Percentiles rank a stretch among this genome's conserved stretches.
Conservation (phyloP, 2,797 vertebrate genomes). For the Margarornis squamiger region DNA sequence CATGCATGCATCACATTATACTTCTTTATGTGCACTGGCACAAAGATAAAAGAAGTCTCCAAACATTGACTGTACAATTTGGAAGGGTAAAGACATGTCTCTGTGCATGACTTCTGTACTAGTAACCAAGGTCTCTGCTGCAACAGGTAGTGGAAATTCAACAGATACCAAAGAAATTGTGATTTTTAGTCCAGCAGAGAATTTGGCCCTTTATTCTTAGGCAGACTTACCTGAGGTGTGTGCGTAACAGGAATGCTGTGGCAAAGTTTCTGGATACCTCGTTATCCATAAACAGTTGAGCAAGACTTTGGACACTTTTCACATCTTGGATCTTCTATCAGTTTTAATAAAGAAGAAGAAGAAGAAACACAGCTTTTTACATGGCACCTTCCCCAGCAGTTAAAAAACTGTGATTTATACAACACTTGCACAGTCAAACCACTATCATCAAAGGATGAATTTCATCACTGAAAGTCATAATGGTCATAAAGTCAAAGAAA, state of each 20-base stretch:
- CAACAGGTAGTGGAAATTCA: not conserved
- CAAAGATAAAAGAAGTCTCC: not conserved
- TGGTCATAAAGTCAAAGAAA: conserved; percentile 9
- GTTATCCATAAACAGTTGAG: not conserved
- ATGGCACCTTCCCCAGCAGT: conserved; percentile 8
- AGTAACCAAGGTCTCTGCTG: not conserved
- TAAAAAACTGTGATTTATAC: conserved; percentile 35
- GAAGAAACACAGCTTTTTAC: conserved; percentile 27
- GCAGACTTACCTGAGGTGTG: not conserved
- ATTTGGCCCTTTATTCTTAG: not conserved
- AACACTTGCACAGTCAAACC: not conserved
- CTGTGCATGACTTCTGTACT: not conserved
- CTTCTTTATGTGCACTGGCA: not conserved
- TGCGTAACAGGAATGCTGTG: not conserved
- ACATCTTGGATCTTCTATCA: not conserved
- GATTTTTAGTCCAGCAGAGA: not conserved
- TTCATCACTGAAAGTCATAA: not conserved
- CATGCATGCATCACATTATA: not conserved
- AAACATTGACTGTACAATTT: not conserved
- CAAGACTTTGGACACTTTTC: conserved; percentile 18
- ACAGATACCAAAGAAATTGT: not conserved
- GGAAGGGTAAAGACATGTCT: not conserved
- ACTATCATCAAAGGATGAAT: conserved; percentile 29
- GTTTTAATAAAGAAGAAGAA: conserved; percentile 10
- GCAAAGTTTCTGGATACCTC: not conserved